phyloP scores from a whole-genome alignment of 2,797 vertebrate species.

The Hybognathus amarus region DNA sequence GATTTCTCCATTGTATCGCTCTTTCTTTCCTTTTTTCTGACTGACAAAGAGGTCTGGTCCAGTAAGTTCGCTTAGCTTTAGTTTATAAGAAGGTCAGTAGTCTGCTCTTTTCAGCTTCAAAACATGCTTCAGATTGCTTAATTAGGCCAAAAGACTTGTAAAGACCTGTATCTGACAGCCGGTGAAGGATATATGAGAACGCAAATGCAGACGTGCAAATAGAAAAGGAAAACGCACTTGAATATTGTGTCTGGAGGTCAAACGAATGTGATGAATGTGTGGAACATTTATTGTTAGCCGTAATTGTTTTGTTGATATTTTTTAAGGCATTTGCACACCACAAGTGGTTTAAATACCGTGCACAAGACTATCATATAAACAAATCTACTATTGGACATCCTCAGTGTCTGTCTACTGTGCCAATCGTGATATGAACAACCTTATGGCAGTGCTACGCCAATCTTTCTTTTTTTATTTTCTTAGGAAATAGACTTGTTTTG shows the following conservation, averaged over 20 bases:
- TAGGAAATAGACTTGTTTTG: constrained; percentile 6
- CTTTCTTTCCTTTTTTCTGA: constrained; percentile 71
- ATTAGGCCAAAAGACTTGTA: constrained; percentile 78
- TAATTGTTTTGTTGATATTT: constrained; percentile 32
- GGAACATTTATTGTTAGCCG: constrained; percentile 23
- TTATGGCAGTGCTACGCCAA: neutral
- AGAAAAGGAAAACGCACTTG: constrained; percentile 16
- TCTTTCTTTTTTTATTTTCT: neutral
- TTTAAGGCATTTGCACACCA: constrained; percentile 1
- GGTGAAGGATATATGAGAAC: constrained; percentile 55
- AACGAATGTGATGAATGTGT: constrained; percentile 12
- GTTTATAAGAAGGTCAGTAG: constrained; percentile 80
- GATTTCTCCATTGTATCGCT: constrained; percentile 32
- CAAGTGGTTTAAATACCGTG: neutral
- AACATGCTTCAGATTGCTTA: constrained; percentile 82
- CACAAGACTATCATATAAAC: constrained; percentile 3
- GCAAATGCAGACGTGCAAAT: neutral
- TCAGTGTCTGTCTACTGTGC: neutral
- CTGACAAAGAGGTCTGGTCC: constrained; percentile 65
- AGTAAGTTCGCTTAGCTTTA: constrained; percentile 63
- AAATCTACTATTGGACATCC: neutral
- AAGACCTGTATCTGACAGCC: constrained; percentile 65
- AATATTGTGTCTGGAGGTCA: neutral
- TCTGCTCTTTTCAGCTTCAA: constrained; percentile 75
- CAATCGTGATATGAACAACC: neutral